phyloP scores from a whole-genome alignment of 2,113 vertebrate genomes.

The Anarhynchus alexandrinus region DNA sequence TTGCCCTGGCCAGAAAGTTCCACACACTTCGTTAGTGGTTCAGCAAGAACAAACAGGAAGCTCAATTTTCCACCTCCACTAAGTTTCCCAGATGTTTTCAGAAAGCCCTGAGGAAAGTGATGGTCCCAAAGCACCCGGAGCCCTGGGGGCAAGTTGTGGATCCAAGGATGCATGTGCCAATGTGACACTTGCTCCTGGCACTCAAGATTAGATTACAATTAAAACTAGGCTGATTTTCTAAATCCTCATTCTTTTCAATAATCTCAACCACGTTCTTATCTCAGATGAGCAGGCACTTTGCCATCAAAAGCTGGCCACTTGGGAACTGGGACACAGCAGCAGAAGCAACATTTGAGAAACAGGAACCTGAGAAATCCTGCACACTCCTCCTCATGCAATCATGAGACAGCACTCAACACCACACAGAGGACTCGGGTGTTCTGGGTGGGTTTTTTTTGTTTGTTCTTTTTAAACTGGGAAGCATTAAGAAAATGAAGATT shows the following conservation, averaged over 20 bases:
- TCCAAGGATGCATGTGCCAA: accelerated
- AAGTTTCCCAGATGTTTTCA: neutral
- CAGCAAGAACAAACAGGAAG: neutral
- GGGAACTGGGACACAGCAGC: neutral
- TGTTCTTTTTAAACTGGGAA: neutral
- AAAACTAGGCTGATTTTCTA: neutral
- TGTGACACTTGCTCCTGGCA: accelerated
- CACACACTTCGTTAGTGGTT: accelerated
- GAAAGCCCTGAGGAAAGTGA: neutral
- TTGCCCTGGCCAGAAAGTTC: neutral
- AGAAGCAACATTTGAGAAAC: neutral
- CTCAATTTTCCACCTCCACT: neutral
- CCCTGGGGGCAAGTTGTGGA: neutral
- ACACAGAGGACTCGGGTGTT: neutral
- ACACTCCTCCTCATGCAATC: conserved; percentile 24
- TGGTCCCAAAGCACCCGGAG: neutral
- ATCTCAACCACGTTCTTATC: neutral
- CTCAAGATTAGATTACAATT: neutral
- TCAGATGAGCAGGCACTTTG: neutral
- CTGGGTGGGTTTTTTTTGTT: neutral
- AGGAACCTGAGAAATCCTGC: conserved; percentile 1
- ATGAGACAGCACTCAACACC: neutral
- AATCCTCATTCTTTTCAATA: neutral
- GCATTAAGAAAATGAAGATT: neutral
- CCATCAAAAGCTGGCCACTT: neutral